Evolutionary conservation across 2,888 invertebrate genomes (phyloP).

Genomic region (Coelopa pilipes): DNA sequence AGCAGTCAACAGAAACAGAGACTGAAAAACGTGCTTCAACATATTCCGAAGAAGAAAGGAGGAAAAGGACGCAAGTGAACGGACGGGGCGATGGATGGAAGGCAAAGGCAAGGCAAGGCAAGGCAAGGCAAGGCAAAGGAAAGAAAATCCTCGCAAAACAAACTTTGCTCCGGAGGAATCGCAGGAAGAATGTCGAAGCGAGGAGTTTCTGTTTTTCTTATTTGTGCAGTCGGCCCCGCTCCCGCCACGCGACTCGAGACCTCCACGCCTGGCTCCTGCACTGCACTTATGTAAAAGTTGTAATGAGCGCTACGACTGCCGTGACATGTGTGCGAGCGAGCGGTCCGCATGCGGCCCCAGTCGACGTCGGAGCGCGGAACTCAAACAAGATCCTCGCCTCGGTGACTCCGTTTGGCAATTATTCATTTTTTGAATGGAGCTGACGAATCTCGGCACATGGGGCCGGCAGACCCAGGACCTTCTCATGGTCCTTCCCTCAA

Average conservation of each 20-base stretch:
- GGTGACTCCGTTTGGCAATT: conserved; percentile 4
- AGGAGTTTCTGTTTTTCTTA: neutral
- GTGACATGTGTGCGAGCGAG: too few relatives aligned
- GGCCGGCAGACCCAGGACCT: too few relatives aligned
- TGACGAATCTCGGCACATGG: too few relatives aligned
- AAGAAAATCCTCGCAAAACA: conserved; percentile 21
- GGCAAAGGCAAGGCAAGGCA: neutral
- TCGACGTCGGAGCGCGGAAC: neutral
- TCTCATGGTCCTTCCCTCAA: too few relatives aligned
- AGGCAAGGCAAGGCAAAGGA: neutral
- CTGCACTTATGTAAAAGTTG: too few relatives aligned
- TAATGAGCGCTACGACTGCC: too few relatives aligned
- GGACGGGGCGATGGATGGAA: too few relatives aligned
- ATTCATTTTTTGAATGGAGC: neutral
- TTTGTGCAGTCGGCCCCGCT: neutral
- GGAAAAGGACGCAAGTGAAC: neutral
- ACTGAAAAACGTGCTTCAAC: neutral
- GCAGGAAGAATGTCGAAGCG: neutral
- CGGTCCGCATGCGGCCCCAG: neutral
- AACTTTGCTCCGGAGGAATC: neutral
- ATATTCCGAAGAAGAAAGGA: too few relatives aligned
- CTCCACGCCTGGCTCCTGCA: too few relatives aligned
- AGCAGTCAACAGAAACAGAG: conserved; percentile 7
- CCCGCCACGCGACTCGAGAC: too few relatives aligned
- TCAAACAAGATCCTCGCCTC: neutral